Conservation (phyloP, 2,113 vertebrate species). For the Ceratotherium simum region DNA sequence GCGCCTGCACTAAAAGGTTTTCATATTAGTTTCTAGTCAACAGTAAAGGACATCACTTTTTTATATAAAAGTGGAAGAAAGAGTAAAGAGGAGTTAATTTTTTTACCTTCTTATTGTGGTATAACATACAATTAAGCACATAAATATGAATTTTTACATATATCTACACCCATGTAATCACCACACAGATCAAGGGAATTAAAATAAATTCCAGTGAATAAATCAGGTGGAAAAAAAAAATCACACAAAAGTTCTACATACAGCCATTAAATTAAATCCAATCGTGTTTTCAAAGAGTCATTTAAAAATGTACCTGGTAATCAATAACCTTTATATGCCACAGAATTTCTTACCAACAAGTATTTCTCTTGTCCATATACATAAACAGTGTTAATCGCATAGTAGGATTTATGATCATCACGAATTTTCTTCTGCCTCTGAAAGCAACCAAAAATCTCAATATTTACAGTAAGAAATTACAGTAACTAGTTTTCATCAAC, state of each 20-base stretch:
- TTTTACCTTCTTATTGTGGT: constrained; percentile 36
- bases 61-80: neutral
- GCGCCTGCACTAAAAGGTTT: constrained; percentile 17
- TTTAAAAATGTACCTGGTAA: constrained; percentile 52
- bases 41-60: neutral
- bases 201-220: constrained; percentile 41
- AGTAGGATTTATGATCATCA: constrained; percentile 97
- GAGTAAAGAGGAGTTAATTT: neutral
- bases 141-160: constrained; percentile 35
- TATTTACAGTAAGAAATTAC: constrained; percentile 63
- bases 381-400: constrained; percentile 97
- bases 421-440: constrained; percentile 91
- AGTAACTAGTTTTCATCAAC: constrained; percentile 47
- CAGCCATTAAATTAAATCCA: neutral
- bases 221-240: neutral
- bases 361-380: constrained; percentile 99
- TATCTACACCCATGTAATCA: constrained; percentile 18
- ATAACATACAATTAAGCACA: constrained; percentile 23
- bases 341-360: constrained; percentile 92
- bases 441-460: constrained; percentile 77
- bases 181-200: constrained; percentile 27
- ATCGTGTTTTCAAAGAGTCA: constrained; percentile 11
- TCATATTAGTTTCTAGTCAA: constrained; percentile 45
- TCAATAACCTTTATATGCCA: constrained; percentile 5
- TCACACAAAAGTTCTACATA: neutral